Percentiles rank a stretch among this genome's conserved stretches.
Conservation (phyloP, 2,113 vertebrate genomes). For the Anguilla japonica region DNA sequence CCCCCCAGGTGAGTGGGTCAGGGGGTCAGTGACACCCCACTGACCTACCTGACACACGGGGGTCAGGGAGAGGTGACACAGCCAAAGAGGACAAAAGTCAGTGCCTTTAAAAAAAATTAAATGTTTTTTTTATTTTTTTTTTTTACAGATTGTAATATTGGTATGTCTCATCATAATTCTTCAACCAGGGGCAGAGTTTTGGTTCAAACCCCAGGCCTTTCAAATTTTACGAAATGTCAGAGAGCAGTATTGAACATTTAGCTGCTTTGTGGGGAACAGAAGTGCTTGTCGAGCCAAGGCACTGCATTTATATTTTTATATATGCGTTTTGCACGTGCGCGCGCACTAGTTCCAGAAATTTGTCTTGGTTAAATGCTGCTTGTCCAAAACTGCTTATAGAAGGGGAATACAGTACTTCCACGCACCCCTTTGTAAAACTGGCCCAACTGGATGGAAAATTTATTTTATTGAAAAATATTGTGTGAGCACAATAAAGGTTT, state of each 20-base stretch:
- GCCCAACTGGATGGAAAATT: neutral
- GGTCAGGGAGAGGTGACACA: slow-evolving; percentile 50
- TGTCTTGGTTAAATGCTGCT: too few relatives aligned
- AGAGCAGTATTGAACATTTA: neutral
- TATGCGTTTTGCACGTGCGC: neutral
- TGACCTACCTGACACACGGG: slow-evolving; percentile 21
- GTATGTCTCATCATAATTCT: neutral
- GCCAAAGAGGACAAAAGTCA: neutral
- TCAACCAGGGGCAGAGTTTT: neutral
- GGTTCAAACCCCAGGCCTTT: neutral
- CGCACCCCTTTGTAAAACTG: too few relatives aligned
- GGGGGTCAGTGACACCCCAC: slow-evolving; percentile 57
- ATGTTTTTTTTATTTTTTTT: too few relatives aligned
- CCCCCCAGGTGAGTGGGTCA: slow-evolving; percentile 63
- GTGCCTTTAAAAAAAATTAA: neutral
- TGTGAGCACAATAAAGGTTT: neutral
- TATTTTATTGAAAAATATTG: neutral
- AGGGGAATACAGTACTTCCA: too few relatives aligned
- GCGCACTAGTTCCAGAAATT: too few relatives aligned
- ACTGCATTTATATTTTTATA: neutral
- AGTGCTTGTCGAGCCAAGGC: neutral
- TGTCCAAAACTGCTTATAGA: too few relatives aligned
- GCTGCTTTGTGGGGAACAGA: neutral
- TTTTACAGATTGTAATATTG: neutral
- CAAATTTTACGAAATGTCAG: neutral